These are phyloP conservation scores for Rostratula benghalensis DNA, from an alignment of 2,113 vertebrate genomes.

Conservation along the genomic window DNA sequence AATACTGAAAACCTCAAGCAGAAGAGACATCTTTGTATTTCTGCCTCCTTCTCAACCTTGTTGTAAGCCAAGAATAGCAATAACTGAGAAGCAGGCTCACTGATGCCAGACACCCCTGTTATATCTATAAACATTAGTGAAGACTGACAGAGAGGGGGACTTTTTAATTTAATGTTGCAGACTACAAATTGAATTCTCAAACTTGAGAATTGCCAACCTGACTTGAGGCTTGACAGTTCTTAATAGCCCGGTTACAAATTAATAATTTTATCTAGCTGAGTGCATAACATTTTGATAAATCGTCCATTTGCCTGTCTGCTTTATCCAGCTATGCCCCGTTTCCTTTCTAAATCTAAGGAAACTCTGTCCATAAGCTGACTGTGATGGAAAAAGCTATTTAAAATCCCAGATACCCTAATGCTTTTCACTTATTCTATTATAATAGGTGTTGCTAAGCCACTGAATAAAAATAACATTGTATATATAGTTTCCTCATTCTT, in stretches of 20 bases:
- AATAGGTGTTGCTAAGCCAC: background rate
- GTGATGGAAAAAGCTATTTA: background rate
- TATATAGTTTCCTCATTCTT: background rate
- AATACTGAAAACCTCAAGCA: background rate
- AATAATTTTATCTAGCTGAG: slow-evolving; percentile 33
- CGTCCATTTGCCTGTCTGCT: slow-evolving; percentile 27
- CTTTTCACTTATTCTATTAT: background rate
- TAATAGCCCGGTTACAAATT: slow-evolving; percentile 46
- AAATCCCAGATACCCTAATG: background rate
- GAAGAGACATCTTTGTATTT: background rate
- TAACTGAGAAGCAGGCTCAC: background rate
- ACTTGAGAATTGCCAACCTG: slow-evolving; percentile 19
- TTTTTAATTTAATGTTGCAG: slow-evolving; percentile 47
- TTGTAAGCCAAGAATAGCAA: background rate
- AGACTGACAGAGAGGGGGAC: background rate
- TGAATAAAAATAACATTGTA: background rate
- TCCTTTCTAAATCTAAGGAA: background rate
- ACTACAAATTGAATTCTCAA: slow-evolving; percentile 44
- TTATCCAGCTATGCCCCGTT: background rate
- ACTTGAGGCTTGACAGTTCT: slow-evolving; percentile 37
- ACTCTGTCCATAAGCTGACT: background rate
- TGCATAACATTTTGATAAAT: slow-evolving; percentile 48
- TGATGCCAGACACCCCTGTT: background rate
- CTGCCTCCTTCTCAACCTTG: background rate
- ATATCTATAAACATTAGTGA: background rate